Conservation (phyloP, 30 jellyfish, hydroid and myxozoan species). For the Sanderia malayensis region DNA sequence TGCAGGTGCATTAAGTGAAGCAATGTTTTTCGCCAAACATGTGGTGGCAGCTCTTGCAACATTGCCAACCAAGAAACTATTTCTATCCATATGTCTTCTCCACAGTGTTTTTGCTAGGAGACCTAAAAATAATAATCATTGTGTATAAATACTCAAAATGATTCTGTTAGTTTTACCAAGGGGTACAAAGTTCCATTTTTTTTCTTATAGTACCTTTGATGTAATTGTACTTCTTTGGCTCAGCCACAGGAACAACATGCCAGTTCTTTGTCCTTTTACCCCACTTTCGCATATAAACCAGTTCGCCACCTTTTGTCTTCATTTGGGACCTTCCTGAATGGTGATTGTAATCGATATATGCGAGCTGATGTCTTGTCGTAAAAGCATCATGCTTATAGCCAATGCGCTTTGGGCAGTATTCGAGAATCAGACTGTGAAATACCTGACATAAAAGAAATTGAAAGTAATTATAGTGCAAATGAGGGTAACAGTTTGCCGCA, state of each 20-base stretch:
- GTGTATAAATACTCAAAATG: background rate
- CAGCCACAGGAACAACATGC: constrained; percentile 51
- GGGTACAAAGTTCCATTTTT: background rate
- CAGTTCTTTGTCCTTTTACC: constrained; percentile 50
- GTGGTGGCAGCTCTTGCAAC: too few species aligned
- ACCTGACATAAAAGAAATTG: too few species aligned
- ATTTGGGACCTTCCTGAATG: constrained; percentile 15
- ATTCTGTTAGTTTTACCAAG: background rate
- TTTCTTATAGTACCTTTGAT: too few species aligned
- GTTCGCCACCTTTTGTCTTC: constrained; percentile 19
- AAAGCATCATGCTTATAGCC: constrained; percentile 53
- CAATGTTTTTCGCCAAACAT: constrained; percentile 21
- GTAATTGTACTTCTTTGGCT: too few species aligned
- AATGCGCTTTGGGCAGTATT: constrained; percentile 38
- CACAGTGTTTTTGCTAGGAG: too few species aligned
- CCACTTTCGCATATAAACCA: constrained; percentile 22
- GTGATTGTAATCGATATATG: constrained; percentile 21
- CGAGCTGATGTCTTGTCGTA: constrained; percentile 25
- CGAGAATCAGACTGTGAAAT: too few species aligned
- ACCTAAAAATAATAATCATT: background rate
- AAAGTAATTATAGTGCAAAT: too few species aligned
- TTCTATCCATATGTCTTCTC: constrained; percentile 27
- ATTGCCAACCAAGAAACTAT: too few species aligned
- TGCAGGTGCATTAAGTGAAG: constrained; percentile 10
- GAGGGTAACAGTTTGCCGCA: too few species aligned